A percentile compares a stretch with the other conserved stretches of the same genome.
Conservation (phyloP, 2,113 vertebrate species). For the Noctilio leporinus region DNA sequence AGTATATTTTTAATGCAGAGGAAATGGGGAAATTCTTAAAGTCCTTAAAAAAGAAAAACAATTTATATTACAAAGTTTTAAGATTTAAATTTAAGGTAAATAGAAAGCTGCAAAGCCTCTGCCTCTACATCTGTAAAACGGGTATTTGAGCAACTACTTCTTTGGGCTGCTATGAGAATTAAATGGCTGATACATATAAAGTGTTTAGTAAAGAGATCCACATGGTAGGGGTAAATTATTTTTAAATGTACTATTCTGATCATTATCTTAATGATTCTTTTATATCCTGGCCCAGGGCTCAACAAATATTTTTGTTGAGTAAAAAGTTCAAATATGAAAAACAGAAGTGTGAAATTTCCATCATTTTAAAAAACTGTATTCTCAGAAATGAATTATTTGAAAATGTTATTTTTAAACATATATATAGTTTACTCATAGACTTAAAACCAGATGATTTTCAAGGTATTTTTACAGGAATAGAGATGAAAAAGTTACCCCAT, state of each 20-base stretch:
- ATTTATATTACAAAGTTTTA: neutral
- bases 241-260: neutral
- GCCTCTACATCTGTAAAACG: conserved; percentile 8
- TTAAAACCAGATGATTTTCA: conserved; percentile 23
- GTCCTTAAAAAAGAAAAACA: neutral
- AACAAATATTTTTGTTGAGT: conserved; percentile 31
- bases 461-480: conserved; percentile 21
- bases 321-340: neutral
- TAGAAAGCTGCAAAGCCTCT: neutral
- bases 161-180: neutral
- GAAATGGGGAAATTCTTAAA: neutral
- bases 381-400: conserved; percentile 41
- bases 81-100: neutral
- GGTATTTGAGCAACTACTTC: neutral
- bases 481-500: conserved; percentile 2
- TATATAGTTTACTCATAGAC: neutral
- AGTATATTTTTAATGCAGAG: neutral
- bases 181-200: neutral
- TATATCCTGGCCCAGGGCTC: neutral
- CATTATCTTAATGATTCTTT: neutral
- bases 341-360: neutral
- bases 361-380: conserved; percentile 2
- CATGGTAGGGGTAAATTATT: neutral
- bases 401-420: conserved; percentile 20
- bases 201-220: conserved; percentile 7